phyloP scores from a whole-genome alignment of 2,888 invertebrate species.

The Lymantria monacha region DNA sequence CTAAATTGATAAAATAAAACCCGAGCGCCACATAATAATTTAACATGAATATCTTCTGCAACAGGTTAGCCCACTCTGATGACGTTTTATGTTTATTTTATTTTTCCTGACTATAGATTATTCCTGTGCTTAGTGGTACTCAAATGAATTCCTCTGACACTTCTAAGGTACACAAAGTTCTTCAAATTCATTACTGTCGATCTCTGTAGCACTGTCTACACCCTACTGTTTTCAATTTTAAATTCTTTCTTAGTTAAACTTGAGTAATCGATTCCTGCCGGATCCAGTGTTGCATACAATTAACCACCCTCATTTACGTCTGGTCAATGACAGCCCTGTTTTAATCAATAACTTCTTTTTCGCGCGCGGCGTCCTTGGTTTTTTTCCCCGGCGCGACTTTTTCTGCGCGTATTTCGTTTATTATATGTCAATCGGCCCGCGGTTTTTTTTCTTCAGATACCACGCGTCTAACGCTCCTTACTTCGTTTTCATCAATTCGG shows the following conservation, averaged over 20 bases:
- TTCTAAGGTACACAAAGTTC: neutral
- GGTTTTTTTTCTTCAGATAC: slow-evolving; percentile 47
- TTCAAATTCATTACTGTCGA: slow-evolving; percentile 16
- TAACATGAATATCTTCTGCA: neutral
- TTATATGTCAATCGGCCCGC: slow-evolving; percentile 72
- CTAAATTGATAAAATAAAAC: neutral
- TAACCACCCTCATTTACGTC: slow-evolving; percentile 80
- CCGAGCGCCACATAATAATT: too few species aligned
- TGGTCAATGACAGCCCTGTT: slow-evolving; percentile 81
- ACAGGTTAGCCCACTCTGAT: slow-evolving; percentile 4
- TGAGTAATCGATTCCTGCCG: slow-evolving; percentile 57
- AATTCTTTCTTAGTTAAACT: slow-evolving; percentile 40
- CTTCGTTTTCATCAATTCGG: slow-evolving; percentile 64
- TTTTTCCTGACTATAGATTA: slow-evolving; percentile 1
- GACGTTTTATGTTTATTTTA: neutral
- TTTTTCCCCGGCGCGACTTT: slow-evolving; percentile 79
- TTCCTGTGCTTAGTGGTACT: neutral
- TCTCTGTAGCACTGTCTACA: slow-evolving; percentile 20
- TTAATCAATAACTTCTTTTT: slow-evolving; percentile 83
- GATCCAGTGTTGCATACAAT: slow-evolving; percentile 74
- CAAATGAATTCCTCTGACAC: neutral
- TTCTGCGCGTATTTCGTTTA: slow-evolving; percentile 77
- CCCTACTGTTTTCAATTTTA: slow-evolving; percentile 39
- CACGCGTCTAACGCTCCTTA: slow-evolving; percentile 49
- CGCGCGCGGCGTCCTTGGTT: slow-evolving; percentile 77